Base-by-base conservation (phyloP, 2,113 vertebrate genomes). In the Danionella cerebrum region DNA sequence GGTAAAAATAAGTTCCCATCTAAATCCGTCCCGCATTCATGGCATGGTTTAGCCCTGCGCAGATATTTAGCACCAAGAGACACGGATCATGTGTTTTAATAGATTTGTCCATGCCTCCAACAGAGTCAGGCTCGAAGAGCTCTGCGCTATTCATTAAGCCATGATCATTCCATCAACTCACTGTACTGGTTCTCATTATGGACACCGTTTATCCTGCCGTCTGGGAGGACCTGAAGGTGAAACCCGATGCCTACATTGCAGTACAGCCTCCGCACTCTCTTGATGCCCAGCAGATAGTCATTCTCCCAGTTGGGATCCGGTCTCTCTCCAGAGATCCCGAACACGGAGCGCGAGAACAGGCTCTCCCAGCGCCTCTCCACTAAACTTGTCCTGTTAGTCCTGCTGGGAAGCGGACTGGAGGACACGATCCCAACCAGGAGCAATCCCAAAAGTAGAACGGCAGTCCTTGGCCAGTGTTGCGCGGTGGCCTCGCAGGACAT, bases 171-270 rank as follows among this genome's bases (percentile, higher is more conserved):
- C 84, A 85, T 83, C 85, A 84, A 98, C 95, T 98, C 90, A 97
- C 96, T 97, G 94, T 98, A 92, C 85, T 89, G 92, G 85, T 85
- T 96, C 86, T 98, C 94, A 84, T 82, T 89, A 86, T 98, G 94
- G 73, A 85, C 89, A 75, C 95, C 94, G 83, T 88, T 91, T 88
- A 98, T 93, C 86, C 84, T 85, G 86, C 94, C 94, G 57, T 95
- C 91, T 76, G 91, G 92, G 78, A 91, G 86, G 85, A 98, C 89
- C 88, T 98, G 94, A 83, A 98, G 93, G 89, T 98, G 95, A 85
- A 96, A 97, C 84, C 96, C 94, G 82, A 97, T 98, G 89, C 96
- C 95, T 85, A 97, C 91, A 85, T 98, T 97, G 93, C 95, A 98
- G 89, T 98, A 98, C 71, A 98, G 92, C 71, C 92, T 90, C 79